phyloP scores from a whole-genome alignment of 2,888 invertebrate species.

The Lithophane socia region DNA sequence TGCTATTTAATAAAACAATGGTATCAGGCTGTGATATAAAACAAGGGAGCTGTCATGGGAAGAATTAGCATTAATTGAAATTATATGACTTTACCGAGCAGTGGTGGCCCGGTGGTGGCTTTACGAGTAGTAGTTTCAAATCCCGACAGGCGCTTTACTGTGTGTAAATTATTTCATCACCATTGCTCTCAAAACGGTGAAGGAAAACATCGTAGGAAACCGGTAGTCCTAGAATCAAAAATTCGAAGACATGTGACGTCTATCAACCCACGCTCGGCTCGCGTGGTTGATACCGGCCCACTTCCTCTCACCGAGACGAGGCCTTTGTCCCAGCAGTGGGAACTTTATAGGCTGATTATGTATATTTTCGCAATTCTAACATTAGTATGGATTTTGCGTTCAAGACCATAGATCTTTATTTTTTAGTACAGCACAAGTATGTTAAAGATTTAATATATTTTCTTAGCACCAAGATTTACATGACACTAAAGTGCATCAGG shows the following conservation, averaged over 20 bases:
- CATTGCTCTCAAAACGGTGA: too few relatives aligned
- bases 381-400: not conserved
- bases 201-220: too few relatives aligned
- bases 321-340: not conserved
- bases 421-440: not conserved
- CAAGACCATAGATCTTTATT: not conserved
- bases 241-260: not conserved
- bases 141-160: not conserved
- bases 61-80: not conserved
- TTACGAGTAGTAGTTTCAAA: not conserved
- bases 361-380: not conserved
- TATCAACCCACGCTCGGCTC: not conserved
- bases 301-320: not conserved
- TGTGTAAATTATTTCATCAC: not conserved
- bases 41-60: not conserved
- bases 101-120: not conserved
- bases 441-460: not conserved
- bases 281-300: not conserved
- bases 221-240: not conserved
- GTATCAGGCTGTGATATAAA: not conserved
- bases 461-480: not conserved
- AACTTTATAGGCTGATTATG: not conserved
- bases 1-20: conserved; percentile 25
- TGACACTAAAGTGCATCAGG: not conserved
- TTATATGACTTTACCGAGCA: not conserved